A percentile compares a stretch with the other conserved stretches of the same genome.
Evolutionary conservation across 1,140 invertebrate genomes (phyloP).

Genomic region (Drosophila ananassae): DNA sequence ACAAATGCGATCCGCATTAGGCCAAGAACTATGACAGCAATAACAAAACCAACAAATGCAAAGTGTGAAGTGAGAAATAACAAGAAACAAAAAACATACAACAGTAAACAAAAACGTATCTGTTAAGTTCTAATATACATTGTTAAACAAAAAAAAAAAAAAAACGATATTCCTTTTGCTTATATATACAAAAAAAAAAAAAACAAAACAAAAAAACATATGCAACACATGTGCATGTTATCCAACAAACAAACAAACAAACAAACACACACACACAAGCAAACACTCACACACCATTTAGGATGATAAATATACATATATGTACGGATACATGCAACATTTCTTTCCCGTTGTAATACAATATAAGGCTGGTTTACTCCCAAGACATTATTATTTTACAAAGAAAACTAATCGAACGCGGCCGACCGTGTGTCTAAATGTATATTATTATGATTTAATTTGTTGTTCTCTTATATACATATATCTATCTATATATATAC

Average conservation of each 20-base stretch:
- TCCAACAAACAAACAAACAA: conserved; percentile 27
- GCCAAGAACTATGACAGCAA: conserved; percentile 53
- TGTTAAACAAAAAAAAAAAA: conserved; percentile 41
- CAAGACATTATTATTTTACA: conserved; percentile 84
- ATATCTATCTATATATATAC: conserved; percentile 34
- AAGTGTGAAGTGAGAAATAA: conserved; percentile 23
- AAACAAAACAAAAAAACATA: conserved; percentile 20
- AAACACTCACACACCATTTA: conserved; percentile 38
- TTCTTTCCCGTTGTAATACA: conserved; percentile 82
- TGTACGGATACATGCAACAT: conserved; percentile 64
- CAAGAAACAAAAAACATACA: conserved; percentile 19
- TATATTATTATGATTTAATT: conserved; percentile 27
- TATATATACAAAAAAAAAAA: conserved; percentile 48
- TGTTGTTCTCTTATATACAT: conserved; percentile 43
- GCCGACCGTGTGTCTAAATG: conserved; percentile 15
- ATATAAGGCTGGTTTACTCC: conserved; percentile 84
- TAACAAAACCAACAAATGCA: conserved; percentile 25
- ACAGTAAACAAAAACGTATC: conserved; percentile 21
- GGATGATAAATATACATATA: conserved; percentile 30
- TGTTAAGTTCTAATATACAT: conserved; percentile 58
- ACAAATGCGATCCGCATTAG: conserved; percentile 44
- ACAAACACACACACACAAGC: conserved; percentile 14
- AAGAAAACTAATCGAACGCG: conserved; percentile 13
- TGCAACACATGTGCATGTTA: conserved; percentile 56
- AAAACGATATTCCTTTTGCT: conserved; percentile 79